These are phyloP conservation scores for Lagodon rhomboides DNA, from an alignment of 2,797 vertebrate genomes.

Conservation along the genomic window DNA sequence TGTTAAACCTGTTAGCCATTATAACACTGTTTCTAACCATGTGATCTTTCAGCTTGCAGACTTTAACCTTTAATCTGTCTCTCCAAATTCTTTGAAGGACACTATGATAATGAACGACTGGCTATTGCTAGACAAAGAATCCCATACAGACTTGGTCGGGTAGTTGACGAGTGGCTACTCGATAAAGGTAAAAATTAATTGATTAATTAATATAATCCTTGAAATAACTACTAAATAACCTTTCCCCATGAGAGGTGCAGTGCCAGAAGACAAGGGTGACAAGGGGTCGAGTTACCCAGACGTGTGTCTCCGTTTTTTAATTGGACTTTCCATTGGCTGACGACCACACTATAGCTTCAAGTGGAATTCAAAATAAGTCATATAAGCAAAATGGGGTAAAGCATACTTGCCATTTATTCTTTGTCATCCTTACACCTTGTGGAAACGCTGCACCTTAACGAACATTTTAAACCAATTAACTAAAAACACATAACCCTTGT, in stretches of 20 bases:
- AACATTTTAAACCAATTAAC: constrained; percentile 83
- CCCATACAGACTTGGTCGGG: constrained; percentile 99
- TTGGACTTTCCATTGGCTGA: constrained; percentile 57
- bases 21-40: constrained; percentile 87
- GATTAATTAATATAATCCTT: constrained; percentile 88
- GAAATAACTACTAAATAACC: constrained; percentile 88
- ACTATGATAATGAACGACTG: constrained; percentile 99
- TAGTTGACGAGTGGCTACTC: constrained; percentile 99
- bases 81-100: constrained; percentile 99
- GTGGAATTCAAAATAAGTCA: constrained; percentile 30
- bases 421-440: constrained; percentile 80
- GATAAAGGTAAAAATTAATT: constrained; percentile 98
- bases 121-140: constrained; percentile 99
- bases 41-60: constrained; percentile 90
- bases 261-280: constrained; percentile 80
- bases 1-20: constrained; percentile 87
- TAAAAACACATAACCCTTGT: constrained; percentile 89
- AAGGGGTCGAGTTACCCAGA: constrained; percentile 55
- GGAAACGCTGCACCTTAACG: constrained; percentile 84
- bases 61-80: constrained; percentile 95
- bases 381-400: constrained; percentile 14
- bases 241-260: constrained; percentile 89
- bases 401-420: constrained; percentile 40
- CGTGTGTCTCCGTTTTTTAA: constrained; percentile 48
- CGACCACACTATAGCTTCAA: constrained; percentile 32